Conservation (phyloP, 2,888 invertebrate species). For the Eilema sororculum region DNA sequence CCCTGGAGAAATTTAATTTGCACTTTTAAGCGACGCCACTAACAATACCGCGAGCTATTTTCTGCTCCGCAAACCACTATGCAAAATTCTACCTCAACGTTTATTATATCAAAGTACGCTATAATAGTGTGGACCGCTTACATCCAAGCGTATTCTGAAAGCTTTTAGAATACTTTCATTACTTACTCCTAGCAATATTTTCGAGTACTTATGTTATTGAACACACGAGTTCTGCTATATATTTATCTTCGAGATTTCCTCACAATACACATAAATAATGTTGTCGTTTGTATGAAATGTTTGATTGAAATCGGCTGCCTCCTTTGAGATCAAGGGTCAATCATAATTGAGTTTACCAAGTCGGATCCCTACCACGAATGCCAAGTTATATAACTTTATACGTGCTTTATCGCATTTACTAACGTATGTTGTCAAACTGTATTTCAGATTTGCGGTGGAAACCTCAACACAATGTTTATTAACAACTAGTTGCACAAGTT, state of each 20-base stretch:
- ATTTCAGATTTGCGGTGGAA: conserved; percentile 9
- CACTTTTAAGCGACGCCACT: conserved; percentile 65
- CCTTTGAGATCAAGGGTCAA: conserved; percentile 68
- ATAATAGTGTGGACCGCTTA: conserved; percentile 25
- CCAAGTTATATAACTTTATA: conserved; percentile 42
- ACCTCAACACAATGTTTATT: conserved; percentile 25
- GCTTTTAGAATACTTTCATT: neutral
- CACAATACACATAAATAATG: conserved; percentile 16
- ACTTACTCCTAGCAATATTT: neutral
- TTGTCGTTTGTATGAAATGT: conserved; percentile 43
- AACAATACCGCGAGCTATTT: conserved; percentile 56
- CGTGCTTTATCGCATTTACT: conserved; percentile 31
- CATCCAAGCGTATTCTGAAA: conserved; percentile 31
- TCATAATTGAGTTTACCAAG: conserved; percentile 68
- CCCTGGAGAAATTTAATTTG: conserved; percentile 74
- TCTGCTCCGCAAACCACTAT: conserved; percentile 50
- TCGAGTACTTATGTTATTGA: neutral
- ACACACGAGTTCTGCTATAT: neutral
- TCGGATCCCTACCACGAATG: conserved; percentile 40
- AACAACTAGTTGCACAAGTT: conserved; percentile 43
- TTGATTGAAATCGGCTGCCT: conserved; percentile 45
- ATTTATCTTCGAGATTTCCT: neutral
- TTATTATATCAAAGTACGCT: conserved; percentile 28
- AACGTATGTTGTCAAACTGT: conserved; percentile 12
- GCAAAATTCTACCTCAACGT: conserved; percentile 41